phyloP scores from a whole-genome alignment of 2,113 vertebrate species.

The Psilopsiagon aymara region DNA sequence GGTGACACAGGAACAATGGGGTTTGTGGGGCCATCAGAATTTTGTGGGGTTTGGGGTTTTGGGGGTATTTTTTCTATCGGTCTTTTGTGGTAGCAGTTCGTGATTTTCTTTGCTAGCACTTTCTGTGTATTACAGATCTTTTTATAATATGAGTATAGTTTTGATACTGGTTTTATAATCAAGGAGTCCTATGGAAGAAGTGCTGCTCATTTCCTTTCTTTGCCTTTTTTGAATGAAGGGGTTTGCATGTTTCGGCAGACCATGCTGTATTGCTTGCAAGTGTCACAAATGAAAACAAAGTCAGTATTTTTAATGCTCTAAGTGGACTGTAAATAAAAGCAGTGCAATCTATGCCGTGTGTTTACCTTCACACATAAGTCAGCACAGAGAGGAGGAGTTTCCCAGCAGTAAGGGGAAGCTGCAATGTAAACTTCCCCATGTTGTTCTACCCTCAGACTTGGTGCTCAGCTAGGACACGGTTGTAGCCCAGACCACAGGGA shows the following conservation, averaged over 20 bases:
- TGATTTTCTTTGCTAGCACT: not conserved
- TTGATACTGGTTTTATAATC: slow-evolving; percentile 19
- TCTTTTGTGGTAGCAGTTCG: not conserved
- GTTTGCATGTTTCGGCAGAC: not conserved
- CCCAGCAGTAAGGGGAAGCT: not conserved
- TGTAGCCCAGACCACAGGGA: not conserved
- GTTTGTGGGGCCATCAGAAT: not conserved
- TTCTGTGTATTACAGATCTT: not conserved
- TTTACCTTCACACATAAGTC: not conserved
- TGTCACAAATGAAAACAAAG: not conserved
- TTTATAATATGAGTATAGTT: not conserved
- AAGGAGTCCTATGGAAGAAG: not conserved
- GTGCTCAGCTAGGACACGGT: not conserved
- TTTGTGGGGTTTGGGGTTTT: not conserved
- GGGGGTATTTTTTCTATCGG: not conserved
- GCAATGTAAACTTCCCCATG: not conserved
- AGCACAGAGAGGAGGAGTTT: not conserved
- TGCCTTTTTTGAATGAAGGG: not conserved
- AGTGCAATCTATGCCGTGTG: not conserved
- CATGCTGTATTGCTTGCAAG: not conserved
- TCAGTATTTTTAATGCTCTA: not conserved
- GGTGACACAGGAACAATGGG: not conserved
- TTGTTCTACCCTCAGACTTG: not conserved
- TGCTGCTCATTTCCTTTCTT: not conserved
- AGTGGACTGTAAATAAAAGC: slow-evolving; percentile 34